Evolutionary conservation across 2,113 vertebrate genomes (phyloP).

Genomic region (Conger conger): DNA sequence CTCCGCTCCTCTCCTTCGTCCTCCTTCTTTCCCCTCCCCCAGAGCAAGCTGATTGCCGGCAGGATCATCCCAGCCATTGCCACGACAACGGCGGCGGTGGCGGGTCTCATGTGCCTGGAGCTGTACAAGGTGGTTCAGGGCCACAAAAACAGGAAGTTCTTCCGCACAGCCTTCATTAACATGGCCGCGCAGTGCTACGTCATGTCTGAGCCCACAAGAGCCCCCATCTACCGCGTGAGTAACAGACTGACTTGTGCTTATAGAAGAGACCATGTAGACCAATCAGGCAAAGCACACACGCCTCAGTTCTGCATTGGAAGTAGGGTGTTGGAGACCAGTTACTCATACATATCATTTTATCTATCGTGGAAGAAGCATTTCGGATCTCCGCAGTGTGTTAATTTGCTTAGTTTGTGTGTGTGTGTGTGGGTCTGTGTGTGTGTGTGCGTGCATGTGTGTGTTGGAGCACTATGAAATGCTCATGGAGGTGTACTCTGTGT

Average conservation of each 20-base stretch:
- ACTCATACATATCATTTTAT: neutral
- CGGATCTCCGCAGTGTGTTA: neutral
- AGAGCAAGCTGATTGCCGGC: conserved; percentile 83
- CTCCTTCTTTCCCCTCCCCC: conserved; percentile 36
- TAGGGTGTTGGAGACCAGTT: no score
- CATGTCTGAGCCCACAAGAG: conserved; percentile 41
- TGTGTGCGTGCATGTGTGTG: conserved; percentile 2
- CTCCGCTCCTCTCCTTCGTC: neutral
- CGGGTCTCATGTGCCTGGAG: conserved; percentile 82
- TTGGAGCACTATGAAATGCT: neutral
- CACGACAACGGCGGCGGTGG: conserved; percentile 81
- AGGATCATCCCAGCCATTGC: conserved; percentile 84
- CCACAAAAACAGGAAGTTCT: conserved; percentile 56
- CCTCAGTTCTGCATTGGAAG: no score
- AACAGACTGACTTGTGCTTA: conserved; percentile 15
- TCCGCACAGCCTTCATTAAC: conserved; percentile 67
- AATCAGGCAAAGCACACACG: no score
- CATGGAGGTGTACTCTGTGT: neutral
- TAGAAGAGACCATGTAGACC: neutral
- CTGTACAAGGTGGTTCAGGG: conserved; percentile 80
- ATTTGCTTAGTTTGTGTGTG: neutral
- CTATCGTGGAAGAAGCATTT: neutral
- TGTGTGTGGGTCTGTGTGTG: no score
- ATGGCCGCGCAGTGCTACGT: conserved; percentile 62
- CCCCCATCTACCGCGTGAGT: conserved; percentile 54